phyloP scores from a whole-genome alignment of 2,113 vertebrate species.

The Odocoileus hemionus region DNA sequence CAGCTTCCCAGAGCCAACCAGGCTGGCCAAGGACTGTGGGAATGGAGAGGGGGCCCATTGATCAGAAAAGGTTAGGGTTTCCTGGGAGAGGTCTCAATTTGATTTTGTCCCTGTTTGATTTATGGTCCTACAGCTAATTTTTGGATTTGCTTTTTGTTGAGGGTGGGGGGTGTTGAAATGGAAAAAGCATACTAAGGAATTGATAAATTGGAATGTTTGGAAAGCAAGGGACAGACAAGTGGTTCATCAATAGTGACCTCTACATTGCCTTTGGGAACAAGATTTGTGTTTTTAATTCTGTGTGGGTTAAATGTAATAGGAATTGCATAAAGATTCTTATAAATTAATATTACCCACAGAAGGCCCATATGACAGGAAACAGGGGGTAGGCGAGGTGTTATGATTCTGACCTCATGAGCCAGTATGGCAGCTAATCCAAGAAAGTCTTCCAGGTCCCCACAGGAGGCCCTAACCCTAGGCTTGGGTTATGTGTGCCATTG shows the following conservation, averaged over 20 bases:
- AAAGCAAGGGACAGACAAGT: neutral
- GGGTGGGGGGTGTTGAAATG: accelerated
- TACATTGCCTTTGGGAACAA: neutral
- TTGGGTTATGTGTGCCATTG: neutral
- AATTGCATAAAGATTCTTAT: conserved; percentile 9
- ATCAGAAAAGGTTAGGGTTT: neutral
- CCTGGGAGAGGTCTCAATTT: neutral
- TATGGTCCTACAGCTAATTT: neutral
- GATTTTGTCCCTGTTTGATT: neutral
- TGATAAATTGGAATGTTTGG: neutral
- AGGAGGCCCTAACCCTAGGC: neutral
- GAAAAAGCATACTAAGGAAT: neutral
- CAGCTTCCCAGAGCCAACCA: neutral
- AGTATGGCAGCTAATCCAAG: neutral
- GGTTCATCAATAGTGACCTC: neutral
- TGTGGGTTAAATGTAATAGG: neutral
- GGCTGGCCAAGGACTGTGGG: accelerated
- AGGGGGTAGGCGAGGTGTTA: neutral
- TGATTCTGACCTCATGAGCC: neutral
- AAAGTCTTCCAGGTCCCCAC: neutral
- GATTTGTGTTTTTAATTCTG: conserved; percentile 32
- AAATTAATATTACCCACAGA: neutral
- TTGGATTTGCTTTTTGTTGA: neutral
- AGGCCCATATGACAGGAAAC: neutral
- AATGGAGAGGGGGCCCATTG: neutral